Evolutionary conservation across 2,797 vertebrate genomes (phyloP).

Genomic region (Acanthornis magna): DNA sequence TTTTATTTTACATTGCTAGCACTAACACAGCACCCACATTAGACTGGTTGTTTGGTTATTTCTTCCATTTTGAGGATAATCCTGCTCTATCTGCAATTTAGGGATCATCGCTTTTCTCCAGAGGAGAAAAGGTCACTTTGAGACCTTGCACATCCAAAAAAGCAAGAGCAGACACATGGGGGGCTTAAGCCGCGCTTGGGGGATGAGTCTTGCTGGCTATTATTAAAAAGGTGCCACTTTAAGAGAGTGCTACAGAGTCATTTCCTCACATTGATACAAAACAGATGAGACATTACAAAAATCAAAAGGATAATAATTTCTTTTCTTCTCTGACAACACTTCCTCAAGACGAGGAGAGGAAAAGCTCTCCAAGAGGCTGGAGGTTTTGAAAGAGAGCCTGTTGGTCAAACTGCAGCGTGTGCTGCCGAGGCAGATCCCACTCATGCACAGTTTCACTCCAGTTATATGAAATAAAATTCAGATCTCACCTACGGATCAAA

Average conservation of each 20-base stretch:
- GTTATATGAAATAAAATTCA: not conserved
- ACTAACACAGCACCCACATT: not conserved
- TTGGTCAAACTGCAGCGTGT: not conserved
- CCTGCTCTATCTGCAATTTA: not conserved
- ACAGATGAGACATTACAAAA: not conserved
- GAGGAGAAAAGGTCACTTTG: not conserved
- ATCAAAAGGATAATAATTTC: not conserved
- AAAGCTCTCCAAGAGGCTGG: not conserved
- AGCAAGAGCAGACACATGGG: not conserved
- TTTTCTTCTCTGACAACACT: not conserved
- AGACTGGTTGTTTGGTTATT: not conserved
- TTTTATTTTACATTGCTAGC: not conserved
- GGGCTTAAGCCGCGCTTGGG: not conserved
- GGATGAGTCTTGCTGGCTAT: not conserved
- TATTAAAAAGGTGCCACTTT: not conserved
- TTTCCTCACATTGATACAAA: not conserved
- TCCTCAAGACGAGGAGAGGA: not conserved
- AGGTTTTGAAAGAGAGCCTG: not conserved
- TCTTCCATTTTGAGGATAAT: not conserved
- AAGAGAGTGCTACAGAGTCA: not conserved
- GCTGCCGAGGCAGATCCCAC: not conserved
- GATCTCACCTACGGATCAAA: not conserved
- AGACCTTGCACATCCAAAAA: not conserved
- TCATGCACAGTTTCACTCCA: not conserved
- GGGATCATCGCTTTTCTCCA: not conserved